Evolutionary conservation across 2,888 invertebrate species (phyloP), one percentile per base, ranked within the genome.

Genomic region (Microctonus aethiopoides): DNA sequence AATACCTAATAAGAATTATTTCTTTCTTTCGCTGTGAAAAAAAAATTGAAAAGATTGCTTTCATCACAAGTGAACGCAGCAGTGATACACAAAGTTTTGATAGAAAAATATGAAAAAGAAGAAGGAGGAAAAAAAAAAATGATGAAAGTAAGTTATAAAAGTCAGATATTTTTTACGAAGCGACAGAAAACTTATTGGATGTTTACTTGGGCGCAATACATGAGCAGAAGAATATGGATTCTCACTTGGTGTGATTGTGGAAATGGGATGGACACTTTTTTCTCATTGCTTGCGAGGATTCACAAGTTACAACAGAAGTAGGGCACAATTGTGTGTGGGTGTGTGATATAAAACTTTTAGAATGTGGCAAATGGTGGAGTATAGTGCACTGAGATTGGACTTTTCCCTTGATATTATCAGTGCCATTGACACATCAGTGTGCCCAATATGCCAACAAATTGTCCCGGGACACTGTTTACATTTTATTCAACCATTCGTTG

Each of bases 261-360:
- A 16, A 9, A 46, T 46, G 16, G 46, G 6, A 54, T 64, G n/a
- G 57, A 34, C 29, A 22, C 36, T 52, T 13, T 52, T 34, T 63
- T 64, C 52, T 32, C 54, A 64, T 34, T 26, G 52, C 39, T n/a
- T n/a, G n/a, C 26, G 16, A 46, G 26, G 46, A 62, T 51, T 52
- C 34, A 39, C 56, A 54, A 39, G 20, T 26, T 56, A 26, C 46
- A 16, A 39, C 56, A n/a, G 6, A 54, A 29, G n/a, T 29, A 65
- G 26, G 39, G 20, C 56, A 41, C 54, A 39, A 65, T 65, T 41
- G 65, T 39, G n/a, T 46, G 46, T 1, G 65, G n/a, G n/a, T n/a
- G n/a, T n/a, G n/a, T n/a, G n/a, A 56, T 39, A 41, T 29, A 66
- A 66, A 57, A 66, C 46, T 57, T 66, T 6, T 56, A 39, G 16